Percentiles rank a stretch among this genome's conserved stretches.
phyloP scores from a whole-genome alignment of 2,888 invertebrate species.

The Bellardia pandia region DNA sequence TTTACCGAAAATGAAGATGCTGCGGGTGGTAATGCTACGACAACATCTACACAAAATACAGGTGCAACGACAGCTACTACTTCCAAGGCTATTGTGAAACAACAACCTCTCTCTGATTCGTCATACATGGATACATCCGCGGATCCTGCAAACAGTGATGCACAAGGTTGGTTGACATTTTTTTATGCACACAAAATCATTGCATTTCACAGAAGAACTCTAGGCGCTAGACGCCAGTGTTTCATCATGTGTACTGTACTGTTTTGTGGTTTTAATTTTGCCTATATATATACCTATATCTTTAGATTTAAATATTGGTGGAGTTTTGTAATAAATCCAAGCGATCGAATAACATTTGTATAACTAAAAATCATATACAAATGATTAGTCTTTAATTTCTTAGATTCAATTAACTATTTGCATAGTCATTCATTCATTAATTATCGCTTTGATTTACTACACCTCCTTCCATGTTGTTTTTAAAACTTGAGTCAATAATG shows the following conservation, averaged over 20 bases:
- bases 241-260: slow-evolving; percentile 18
- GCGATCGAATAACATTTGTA: slow-evolving; percentile 18
- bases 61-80: slow-evolving; percentile 80
- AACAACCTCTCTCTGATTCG: slow-evolving; percentile 81
- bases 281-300: slow-evolving; percentile 24
- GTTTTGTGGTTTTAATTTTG: slow-evolving; percentile 54
- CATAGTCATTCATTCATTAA: too few species aligned
- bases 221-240: slow-evolving; percentile 71
- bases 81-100: slow-evolving; percentile 81
- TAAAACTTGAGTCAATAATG: slow-evolving; percentile 35
- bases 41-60: slow-evolving; percentile 73
- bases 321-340: slow-evolving; percentile 59
- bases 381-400: not conserved
- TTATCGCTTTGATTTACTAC: slow-evolving; percentile 58
- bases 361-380: not conserved
- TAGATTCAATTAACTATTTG: too few species aligned
- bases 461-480: slow-evolving; percentile 40
- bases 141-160: slow-evolving; percentile 83
- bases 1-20: slow-evolving; percentile 84
- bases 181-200: slow-evolving; percentile 49
- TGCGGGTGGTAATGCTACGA: slow-evolving; percentile 69
- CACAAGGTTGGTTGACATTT: slow-evolving; percentile 84
- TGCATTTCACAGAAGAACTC: slow-evolving; percentile 41
- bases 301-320: slow-evolving; percentile 42
- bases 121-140: slow-evolving; percentile 83